Conservation (phyloP, 2,113 vertebrate species). For the Aegithalos caudatus region DNA sequence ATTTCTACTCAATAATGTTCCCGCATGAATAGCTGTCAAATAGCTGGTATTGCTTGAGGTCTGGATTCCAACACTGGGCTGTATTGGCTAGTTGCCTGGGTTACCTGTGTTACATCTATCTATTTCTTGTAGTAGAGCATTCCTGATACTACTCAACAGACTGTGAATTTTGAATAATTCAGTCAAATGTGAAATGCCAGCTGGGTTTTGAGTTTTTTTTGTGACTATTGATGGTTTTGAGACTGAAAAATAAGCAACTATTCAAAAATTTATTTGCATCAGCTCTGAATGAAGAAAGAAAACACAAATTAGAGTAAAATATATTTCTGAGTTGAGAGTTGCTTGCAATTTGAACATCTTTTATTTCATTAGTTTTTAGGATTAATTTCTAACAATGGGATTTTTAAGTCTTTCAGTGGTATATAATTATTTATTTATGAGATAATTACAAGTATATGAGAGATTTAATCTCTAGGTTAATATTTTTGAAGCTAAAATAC, state of each 20-base stretch:
- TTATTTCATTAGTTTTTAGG: neutral
- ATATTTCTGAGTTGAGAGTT: neutral
- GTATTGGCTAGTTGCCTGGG: conserved; percentile 36
- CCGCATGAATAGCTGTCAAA: conserved; percentile 5
- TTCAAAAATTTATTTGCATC: neutral
- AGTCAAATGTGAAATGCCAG: conserved; percentile 27
- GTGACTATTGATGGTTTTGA: neutral
- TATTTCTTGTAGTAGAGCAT: neutral
- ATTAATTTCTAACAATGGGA: neutral
- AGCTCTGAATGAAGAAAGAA: neutral
- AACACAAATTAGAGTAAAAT: neutral
- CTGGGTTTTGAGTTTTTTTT: neutral
- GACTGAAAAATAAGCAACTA: conserved; percentile 15
- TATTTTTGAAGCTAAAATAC: neutral
- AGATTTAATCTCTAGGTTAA: neutral
- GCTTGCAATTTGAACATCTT: neutral
- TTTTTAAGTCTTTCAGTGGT: neutral
- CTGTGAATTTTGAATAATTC: conserved; percentile 43
- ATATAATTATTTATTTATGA: neutral
- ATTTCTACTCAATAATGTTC: conserved; percentile 5
- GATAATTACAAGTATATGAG: neutral
- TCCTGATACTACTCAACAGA: neutral
- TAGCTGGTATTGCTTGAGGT: neutral
- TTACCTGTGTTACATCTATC: conserved; percentile 25
- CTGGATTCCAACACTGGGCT: neutral